These are phyloP conservation scores for Thecocarcelia acutangulata DNA, from an alignment of 2,888 invertebrate species.

Conservation along the genomic window DNA sequence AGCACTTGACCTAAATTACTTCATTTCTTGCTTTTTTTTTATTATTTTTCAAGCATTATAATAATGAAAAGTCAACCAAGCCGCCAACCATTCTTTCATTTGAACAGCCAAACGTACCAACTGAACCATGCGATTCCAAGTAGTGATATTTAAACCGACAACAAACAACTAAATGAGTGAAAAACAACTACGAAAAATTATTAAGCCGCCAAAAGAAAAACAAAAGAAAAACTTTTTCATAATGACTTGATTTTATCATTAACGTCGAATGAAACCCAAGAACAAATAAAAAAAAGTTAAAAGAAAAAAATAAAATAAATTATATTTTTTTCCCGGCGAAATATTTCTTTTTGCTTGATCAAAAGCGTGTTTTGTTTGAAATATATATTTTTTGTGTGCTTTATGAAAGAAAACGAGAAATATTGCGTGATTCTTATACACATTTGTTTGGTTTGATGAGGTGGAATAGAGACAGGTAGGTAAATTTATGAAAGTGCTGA, in stretches of 20 bases:
- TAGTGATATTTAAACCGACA: constrained; percentile 50
- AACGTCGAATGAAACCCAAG: constrained; percentile 28
- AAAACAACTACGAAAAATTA: constrained; percentile 36
- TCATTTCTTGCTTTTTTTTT: constrained; percentile 47
- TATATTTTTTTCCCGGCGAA: constrained; percentile 24
- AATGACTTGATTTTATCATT: constrained; percentile 69
- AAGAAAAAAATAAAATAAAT: not conserved
- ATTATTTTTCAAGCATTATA: constrained; percentile 54
- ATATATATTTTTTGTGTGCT: too few species aligned
- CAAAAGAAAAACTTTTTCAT: constrained; percentile 61
- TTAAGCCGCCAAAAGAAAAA: constrained; percentile 67
- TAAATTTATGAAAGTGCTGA: too few species aligned
- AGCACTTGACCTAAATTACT: constrained; percentile 69
- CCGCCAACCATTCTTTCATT: constrained; percentile 41
- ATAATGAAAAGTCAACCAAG: constrained; percentile 62
- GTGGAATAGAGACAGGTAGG: too few species aligned
- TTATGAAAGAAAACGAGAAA: too few species aligned
- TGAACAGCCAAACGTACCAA: constrained; percentile 44
- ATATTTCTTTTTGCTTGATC: not conserved
- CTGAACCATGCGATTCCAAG: constrained; percentile 42
- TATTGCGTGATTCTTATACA: too few species aligned
- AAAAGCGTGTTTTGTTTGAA: too few species aligned
- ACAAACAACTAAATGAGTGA: constrained; percentile 59
- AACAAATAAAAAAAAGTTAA: constrained; percentile 36
- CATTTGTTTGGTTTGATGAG: too few species aligned